phyloP scores from a whole-genome alignment of 2,888 invertebrate species.

The Meiosimyza platycephala region DNA sequence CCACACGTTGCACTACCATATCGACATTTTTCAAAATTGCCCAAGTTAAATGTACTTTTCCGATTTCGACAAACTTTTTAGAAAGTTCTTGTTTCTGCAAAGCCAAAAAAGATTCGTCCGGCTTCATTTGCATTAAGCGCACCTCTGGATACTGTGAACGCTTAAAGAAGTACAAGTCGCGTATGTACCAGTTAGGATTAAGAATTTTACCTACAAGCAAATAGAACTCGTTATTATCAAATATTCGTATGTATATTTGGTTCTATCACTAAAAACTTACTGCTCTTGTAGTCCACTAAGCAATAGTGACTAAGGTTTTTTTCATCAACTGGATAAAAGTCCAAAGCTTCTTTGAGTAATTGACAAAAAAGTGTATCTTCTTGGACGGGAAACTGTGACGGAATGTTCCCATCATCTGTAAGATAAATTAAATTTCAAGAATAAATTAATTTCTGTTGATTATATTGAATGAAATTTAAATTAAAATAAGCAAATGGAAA shows the following conservation, averaged over 20 bases:
- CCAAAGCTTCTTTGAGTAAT: slow-evolving; percentile 93
- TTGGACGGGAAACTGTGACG: slow-evolving; percentile 98
- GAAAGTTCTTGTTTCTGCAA: slow-evolving; percentile 90
- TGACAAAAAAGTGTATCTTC: slow-evolving; percentile 97
- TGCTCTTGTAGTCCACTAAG: slow-evolving; percentile 97
- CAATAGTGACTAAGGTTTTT: slow-evolving; percentile 89
- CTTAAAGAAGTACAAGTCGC: slow-evolving; percentile 95
- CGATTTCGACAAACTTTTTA: slow-evolving; percentile 96
- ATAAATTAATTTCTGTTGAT: neutral
- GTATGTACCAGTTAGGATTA: slow-evolving; percentile 93
- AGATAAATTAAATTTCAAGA: neutral
- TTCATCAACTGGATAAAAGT: slow-evolving; percentile 97
- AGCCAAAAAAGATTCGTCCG: slow-evolving; percentile 89
- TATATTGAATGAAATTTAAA: neutral
- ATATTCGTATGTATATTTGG: too few species aligned
- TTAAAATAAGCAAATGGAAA: neutral
- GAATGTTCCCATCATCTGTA: slow-evolving; percentile 86
- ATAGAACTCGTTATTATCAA: neutral
- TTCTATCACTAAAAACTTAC: slow-evolving; percentile 71
- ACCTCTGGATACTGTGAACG: slow-evolving; percentile 98
- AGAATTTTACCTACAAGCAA: slow-evolving; percentile 87
- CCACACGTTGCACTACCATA: slow-evolving; percentile 96
- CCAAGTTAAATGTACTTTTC: slow-evolving; percentile 93
- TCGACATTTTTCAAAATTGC: slow-evolving; percentile 92
- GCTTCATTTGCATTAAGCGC: slow-evolving; percentile 91